Base-by-base conservation (phyloP, 1,140 invertebrate genomes). In the Anoplophora glabripennis region DNA sequence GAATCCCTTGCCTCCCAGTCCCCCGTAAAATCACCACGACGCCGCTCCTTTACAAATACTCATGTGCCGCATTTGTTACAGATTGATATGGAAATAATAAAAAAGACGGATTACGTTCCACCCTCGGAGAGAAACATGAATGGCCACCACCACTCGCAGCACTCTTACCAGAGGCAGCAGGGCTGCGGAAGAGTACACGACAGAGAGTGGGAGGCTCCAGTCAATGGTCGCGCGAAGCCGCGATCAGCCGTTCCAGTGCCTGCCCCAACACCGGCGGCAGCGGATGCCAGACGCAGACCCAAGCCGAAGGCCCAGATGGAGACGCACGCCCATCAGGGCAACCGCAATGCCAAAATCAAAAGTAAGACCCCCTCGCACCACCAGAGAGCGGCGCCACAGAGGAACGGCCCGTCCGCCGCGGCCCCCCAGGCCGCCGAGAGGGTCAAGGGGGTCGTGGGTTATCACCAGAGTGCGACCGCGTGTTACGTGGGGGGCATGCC, bases 181-280 rank as follows among this genome's bases (percentile, higher is more conserved):
- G 59, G 58, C 56, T 66, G 64, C 60, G 64, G 64, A 62, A 66
- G 67, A 63, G 15, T 55, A 21, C 59, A 65, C 53, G 66, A 59
- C 36, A 52, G 59, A 59, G 73, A 75, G 73, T 73, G 73, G 72
- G 72, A 73, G 71, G 63, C 53, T 53, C 42, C 69, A 57, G 63
- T 65, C 62, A 70, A 70, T 70, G 66, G 64, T 60, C 63, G 64
- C 15, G 41, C 53, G 45, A 51, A 18, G 53, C 59, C 35, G 17
- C 56, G 40, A 49, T 33, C 34, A 52, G 35, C 36, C 35, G 45
- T 59, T 51, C 47, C 71, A 71, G 66, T 71, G 66, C 67, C 71
- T 68, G 62, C 72, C 68, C 59, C 65, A 71, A 68, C 65, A 47
- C 56, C 55, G 49, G 35, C 59, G 47, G 61, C 57, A 38, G 41